These are phyloP conservation scores for Melangyna quadrimaculata DNA, from an alignment of 2,888 invertebrate genomes.

Conservation along the genomic window DNA sequence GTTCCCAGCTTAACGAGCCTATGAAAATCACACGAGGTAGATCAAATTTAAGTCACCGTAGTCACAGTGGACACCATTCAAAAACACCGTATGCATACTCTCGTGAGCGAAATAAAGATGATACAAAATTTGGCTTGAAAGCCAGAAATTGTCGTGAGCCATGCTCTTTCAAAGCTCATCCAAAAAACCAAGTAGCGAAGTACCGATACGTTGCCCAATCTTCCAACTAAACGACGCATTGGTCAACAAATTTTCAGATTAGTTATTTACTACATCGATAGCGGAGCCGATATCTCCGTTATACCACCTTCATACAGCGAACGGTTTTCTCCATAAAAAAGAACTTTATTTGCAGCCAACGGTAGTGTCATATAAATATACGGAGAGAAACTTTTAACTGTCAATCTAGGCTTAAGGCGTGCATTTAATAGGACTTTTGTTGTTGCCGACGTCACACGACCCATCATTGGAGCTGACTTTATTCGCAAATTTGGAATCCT, in stretches of 20 bases:
- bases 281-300: no score
- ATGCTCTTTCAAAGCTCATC: neutral
- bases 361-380: no score
- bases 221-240: neutral
- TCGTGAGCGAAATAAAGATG: neutral
- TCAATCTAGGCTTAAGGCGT: neutral
- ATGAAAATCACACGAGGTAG: neutral
- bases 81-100: neutral
- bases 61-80: neutral
- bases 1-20: neutral
- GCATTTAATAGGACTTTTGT: slow-evolving; percentile 44
- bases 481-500: slow-evolving; percentile 14
- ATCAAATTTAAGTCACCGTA: neutral
- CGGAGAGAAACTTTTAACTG: neutral
- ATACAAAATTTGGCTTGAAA: no score
- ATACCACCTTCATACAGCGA: no score
- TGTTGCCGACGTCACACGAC: slow-evolving; percentile 26
- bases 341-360: no score
- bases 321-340: no score
- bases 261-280: no score
- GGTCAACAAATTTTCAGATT: no score
- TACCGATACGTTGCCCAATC: neutral
- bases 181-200: neutral
- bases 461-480: slow-evolving; percentile 36
- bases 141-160: no score